Conservation (phyloP, 2,797 vertebrate species). For the Myripristis murdjan region DNA sequence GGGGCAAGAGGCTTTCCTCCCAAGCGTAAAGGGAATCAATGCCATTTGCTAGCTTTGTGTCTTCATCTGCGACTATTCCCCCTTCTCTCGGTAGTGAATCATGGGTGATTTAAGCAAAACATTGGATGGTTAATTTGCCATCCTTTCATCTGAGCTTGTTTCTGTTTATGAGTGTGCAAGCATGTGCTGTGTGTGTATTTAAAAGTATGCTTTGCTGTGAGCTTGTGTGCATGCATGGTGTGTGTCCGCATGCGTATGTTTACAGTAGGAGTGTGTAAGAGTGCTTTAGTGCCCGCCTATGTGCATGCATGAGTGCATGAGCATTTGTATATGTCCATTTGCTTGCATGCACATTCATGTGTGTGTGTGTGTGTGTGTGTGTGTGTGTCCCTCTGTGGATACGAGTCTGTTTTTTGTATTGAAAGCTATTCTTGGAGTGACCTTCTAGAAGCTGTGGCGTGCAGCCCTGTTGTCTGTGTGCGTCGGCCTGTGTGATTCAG, state of each 20-base stretch:
- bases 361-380: too few species aligned
- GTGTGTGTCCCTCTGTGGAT: constrained; percentile 40
- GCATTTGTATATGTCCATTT: constrained; percentile 62
- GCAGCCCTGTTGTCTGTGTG: constrained; percentile 79
- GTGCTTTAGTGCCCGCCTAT: constrained; percentile 32
- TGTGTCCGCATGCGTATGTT: constrained; percentile 12
- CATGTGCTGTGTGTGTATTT: not conserved
- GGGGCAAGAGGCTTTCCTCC: constrained; percentile 24
- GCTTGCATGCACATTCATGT: constrained; percentile 65
- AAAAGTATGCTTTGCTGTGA: not conserved
- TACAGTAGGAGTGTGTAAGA: constrained; percentile 7
- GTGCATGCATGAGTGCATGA: constrained; percentile 64
- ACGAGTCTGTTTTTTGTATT: constrained; percentile 33
- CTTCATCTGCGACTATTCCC: constrained; percentile 15
- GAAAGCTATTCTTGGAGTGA: constrained; percentile 83
- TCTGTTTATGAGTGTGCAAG: constrained; percentile 14
- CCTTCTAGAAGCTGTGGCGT: constrained; percentile 77
- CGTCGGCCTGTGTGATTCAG: constrained; percentile 78
- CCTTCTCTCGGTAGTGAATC: constrained; percentile 26
- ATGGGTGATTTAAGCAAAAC: constrained; percentile 17
- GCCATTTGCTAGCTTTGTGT: constrained; percentile 28
- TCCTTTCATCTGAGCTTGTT: constrained; percentile 42
- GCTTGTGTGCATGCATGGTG: not conserved
- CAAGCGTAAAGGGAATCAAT: constrained; percentile 45
- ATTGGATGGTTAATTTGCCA: constrained; percentile 49